Percentiles rank a stretch among this genome's conserved stretches.
Conservation (phyloP, 2,797 vertebrate species). For the Anabas testudineus region DNA sequence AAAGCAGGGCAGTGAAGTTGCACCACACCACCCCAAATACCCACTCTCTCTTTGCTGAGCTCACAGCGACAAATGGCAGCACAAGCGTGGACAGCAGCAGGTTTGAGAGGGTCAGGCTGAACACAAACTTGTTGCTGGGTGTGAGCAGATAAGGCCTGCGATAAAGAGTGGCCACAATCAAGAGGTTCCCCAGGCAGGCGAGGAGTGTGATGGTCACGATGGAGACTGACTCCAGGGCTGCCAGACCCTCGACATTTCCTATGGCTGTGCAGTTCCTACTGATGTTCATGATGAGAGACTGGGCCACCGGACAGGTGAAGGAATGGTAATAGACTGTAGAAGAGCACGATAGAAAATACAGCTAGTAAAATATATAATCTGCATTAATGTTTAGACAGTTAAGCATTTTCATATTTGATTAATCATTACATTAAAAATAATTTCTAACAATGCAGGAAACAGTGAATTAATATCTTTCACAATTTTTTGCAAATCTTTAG, state of each 20-base stretch:
- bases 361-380: background rate
- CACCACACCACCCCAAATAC: conserved; percentile 99
- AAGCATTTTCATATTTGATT: no score
- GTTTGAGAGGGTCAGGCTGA: conserved; percentile 98
- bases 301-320: conserved; percentile 61
- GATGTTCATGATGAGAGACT: conserved; percentile 89
- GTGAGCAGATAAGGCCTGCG: conserved; percentile 96
- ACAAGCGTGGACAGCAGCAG: conserved; percentile 93
- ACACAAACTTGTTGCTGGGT: conserved; percentile 98
- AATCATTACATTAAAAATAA: no score
- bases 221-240: conserved; percentile 88
- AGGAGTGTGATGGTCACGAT: conserved; percentile 92
- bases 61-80: conserved; percentile 94
- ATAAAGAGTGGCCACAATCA: conserved; percentile 93
- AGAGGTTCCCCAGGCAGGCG: conserved; percentile 94
- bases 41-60: conserved; percentile 93
- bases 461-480: no score
- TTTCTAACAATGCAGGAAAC: no score
- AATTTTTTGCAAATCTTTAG: no score
- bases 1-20: conserved; percentile 97
- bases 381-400: no score
- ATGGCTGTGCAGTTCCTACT: conserved; percentile 85
- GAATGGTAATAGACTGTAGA: conserved; percentile 80
- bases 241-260: conserved; percentile 79
- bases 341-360: conserved; percentile 20